Conservation (phyloP, 2,113 vertebrate genomes). For the Serilophus lunatus region DNA sequence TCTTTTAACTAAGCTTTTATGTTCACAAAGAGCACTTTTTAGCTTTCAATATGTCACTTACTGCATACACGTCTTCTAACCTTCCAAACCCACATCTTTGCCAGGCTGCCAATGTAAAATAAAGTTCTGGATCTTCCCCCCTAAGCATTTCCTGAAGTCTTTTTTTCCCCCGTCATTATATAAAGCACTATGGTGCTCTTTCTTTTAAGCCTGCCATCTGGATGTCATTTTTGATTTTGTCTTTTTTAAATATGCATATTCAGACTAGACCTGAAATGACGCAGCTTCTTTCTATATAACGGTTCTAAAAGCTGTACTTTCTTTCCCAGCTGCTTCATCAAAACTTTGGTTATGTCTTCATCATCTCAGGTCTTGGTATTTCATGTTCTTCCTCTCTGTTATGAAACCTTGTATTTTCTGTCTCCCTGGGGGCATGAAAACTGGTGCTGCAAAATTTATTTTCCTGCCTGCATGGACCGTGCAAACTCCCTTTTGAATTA, state of each 20-base stretch:
- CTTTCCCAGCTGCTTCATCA: neutral
- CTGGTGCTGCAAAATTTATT: neutral
- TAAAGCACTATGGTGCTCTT: conserved; percentile 10
- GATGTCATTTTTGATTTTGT: conserved; percentile 44
- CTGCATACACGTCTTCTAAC: neutral
- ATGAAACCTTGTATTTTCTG: neutral
- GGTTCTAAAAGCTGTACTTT: neutral
- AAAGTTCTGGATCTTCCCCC: conserved; percentile 23
- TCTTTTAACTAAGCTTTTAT: neutral
- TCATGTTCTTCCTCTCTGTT: neutral
- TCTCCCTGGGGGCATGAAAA: neutral
- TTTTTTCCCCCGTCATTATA: neutral
- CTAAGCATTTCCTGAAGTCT: conserved; percentile 39
- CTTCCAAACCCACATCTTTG: conserved; percentile 35
- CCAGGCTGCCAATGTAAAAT: conserved; percentile 39
- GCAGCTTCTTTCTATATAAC: neutral
- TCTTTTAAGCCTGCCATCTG: conserved; percentile 57
- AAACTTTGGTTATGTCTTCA: neutral
- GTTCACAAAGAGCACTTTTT: neutral
- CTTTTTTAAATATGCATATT: conserved; percentile 33
- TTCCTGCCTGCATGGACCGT: neutral
- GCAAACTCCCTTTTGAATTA: neutral
- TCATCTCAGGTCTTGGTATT: neutral
- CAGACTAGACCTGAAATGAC: conserved; percentile 41
- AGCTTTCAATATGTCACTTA: conserved; percentile 42